A percentile compares a stretch with the other conserved stretches of the same genome.
Conservation (phyloP, 1,140 invertebrate species). For the Pseudomyrmex flavicornis region DNA sequence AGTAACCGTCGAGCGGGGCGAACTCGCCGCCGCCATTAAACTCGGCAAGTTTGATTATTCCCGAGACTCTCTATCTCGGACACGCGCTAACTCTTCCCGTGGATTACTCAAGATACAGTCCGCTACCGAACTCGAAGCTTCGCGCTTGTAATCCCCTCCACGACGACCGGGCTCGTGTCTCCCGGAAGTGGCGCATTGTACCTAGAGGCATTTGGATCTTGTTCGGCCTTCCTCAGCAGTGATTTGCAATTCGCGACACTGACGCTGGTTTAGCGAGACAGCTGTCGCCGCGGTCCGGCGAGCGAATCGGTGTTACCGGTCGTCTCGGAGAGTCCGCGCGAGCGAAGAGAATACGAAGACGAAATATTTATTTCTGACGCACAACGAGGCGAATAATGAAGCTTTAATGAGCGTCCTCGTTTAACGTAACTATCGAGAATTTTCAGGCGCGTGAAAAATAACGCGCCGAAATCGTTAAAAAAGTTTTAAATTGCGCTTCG, state of each 20-base stretch:
- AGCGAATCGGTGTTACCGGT: slow-evolving; percentile 39
- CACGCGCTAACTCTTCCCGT: slow-evolving; percentile 52
- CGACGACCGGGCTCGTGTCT: slow-evolving; percentile 50
- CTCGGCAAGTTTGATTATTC: slow-evolving; percentile 52
- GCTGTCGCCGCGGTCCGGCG: slow-evolving; percentile 47
- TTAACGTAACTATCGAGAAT: not conserved
- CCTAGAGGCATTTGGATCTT: slow-evolving; percentile 66
- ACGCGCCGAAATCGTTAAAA: slow-evolving; percentile 8
- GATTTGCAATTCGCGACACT: slow-evolving; percentile 73
- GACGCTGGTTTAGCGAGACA: slow-evolving; percentile 58
- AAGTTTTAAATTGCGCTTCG: slow-evolving; percentile 24
- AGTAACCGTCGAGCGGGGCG: slow-evolving; percentile 8
- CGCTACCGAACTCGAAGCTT: slow-evolving; percentile 46
- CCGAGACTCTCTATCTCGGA: slow-evolving; percentile 17
- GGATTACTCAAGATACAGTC: slow-evolving; percentile 61
- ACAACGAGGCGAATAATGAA: slow-evolving; percentile 7
- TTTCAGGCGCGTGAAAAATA: not conserved
- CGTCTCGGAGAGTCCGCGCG: slow-evolving; percentile 5
- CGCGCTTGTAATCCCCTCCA: slow-evolving; percentile 64
- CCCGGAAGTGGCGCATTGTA: slow-evolving; percentile 64
- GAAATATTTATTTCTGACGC: not conserved
- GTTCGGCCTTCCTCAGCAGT: slow-evolving; percentile 66
- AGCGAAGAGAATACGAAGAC: not conserved
- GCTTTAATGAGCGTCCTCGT: not conserved
- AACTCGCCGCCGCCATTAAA: slow-evolving; percentile 48